Conservation (phyloP, 2,113 vertebrate genomes). For the Galbula dea region DNA sequence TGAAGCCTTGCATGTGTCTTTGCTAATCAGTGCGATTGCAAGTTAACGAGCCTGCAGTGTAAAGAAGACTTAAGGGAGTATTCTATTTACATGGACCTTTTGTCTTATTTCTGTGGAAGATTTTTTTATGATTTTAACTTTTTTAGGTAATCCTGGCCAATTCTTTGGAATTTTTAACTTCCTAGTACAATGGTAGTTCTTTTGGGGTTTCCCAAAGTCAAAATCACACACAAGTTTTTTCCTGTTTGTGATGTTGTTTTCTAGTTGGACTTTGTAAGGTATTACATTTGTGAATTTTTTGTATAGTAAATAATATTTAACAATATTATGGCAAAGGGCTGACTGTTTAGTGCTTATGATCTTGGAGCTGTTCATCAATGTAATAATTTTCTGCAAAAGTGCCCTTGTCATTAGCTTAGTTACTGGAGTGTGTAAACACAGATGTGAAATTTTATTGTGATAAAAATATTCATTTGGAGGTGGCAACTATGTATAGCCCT, state of each 20-base stretch:
- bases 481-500: conserved; percentile 28
- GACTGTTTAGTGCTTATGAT: background rate
- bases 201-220: background rate
- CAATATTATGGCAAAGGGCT: background rate
- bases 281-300: background rate
- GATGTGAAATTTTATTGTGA: conserved; percentile 58
- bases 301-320: background rate
- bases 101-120: background rate
- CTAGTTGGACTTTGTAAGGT: background rate
- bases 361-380: conserved; percentile 58
- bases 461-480: conserved; percentile 34
- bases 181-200: background rate
- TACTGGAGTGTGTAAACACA: conserved; percentile 60
- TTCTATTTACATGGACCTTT: background rate
- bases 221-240: background rate
- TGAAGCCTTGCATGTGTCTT: background rate
- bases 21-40: background rate
- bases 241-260: background rate
- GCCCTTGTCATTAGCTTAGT: conserved; percentile 57
- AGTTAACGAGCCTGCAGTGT: background rate
- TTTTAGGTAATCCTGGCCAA: background rate
- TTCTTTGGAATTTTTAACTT: background rate
- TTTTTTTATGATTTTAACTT: background rate
- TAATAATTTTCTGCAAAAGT: conserved; percentile 58
- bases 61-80: background rate